A percentile compares a stretch with the other conserved stretches of the same genome.
phyloP scores from a whole-genome alignment of 1,140 invertebrate genomes.

The Chymomyza costata region DNA sequence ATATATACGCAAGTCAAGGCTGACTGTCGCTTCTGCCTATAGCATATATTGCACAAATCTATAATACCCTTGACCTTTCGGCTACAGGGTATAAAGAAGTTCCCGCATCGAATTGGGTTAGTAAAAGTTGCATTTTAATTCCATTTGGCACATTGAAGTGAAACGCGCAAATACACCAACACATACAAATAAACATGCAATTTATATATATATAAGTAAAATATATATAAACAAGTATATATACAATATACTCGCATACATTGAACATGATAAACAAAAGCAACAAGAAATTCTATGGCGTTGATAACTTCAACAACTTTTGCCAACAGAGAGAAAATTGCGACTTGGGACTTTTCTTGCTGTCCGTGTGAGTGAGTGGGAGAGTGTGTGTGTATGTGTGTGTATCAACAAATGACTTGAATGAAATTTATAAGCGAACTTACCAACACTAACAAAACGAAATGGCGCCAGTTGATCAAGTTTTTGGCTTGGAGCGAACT shows the following conservation, averaged over 20 bases:
- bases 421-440: slow-evolving; percentile 72
- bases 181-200: too few relatives aligned
- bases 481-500: slow-evolving; percentile 18
- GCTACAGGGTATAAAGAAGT: too few relatives aligned
- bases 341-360: slow-evolving; percentile 42
- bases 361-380: slow-evolving; percentile 10
- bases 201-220: too few relatives aligned
- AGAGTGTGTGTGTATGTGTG: slow-evolving; percentile 13
- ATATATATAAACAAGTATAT: too few relatives aligned
- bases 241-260: slow-evolving; percentile 26
- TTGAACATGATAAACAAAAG: slow-evolving; percentile 44
- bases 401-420: slow-evolving; percentile 66
- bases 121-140: slow-evolving; percentile 54
- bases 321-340: slow-evolving; percentile 35
- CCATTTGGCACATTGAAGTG: slow-evolving; percentile 58
- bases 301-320: slow-evolving; percentile 51
- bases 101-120: slow-evolving; percentile 52
- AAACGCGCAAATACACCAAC: slow-evolving; percentile 44
- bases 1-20: too few relatives aligned
- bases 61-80: slow-evolving; percentile 18
- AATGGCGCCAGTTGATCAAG: slow-evolving; percentile 45
- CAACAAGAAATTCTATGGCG: slow-evolving; percentile 43
- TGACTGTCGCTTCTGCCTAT: not conserved
- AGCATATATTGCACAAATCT: slow-evolving; percentile 2
- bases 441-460: slow-evolving; percentile 47